Percentiles rank a stretch among this genome's conserved stretches.
Conservation (phyloP, 2,113 vertebrate species). For the Phalacrocorax brasilianus region DNA sequence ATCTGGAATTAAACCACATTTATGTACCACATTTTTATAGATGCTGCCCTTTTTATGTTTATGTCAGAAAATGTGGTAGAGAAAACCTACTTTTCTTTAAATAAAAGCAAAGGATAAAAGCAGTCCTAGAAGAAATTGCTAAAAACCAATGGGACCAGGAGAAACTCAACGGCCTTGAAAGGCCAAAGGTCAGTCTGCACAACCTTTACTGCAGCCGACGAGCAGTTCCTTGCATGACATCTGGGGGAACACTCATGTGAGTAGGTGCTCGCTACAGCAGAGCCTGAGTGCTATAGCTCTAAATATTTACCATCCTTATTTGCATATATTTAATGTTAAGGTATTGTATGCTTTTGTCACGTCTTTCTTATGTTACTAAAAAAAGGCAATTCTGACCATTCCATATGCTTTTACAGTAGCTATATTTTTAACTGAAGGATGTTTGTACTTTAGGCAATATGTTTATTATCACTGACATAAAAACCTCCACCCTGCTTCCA, state of each 20-base stretch:
- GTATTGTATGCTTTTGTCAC: not conserved
- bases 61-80: constrained; percentile 43
- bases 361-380: not conserved
- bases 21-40: constrained; percentile 44
- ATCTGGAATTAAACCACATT: constrained; percentile 69
- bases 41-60: constrained; percentile 55
- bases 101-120: constrained; percentile 41
- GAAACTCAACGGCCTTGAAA: not conserved
- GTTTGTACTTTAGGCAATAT: not conserved
- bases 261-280: not conserved
- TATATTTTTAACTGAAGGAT: not conserved
- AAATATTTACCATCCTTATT: not conserved
- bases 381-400: not conserved
- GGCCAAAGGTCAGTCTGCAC: not conserved
- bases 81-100: constrained; percentile 48
- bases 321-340: not conserved
- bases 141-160: not conserved
- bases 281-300: not conserved
- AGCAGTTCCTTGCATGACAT: not conserved
- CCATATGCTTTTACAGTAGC: not conserved
- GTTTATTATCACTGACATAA: constrained; percentile 12
- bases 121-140: not conserved
- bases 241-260: not conserved
- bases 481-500: constrained; percentile 19
- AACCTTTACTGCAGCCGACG: not conserved